Percentiles rank a stretch among this genome's conserved stretches.
phyloP scores from a whole-genome alignment of 2,888 invertebrate species.

The Leptinotarsa peninsularis region DNA sequence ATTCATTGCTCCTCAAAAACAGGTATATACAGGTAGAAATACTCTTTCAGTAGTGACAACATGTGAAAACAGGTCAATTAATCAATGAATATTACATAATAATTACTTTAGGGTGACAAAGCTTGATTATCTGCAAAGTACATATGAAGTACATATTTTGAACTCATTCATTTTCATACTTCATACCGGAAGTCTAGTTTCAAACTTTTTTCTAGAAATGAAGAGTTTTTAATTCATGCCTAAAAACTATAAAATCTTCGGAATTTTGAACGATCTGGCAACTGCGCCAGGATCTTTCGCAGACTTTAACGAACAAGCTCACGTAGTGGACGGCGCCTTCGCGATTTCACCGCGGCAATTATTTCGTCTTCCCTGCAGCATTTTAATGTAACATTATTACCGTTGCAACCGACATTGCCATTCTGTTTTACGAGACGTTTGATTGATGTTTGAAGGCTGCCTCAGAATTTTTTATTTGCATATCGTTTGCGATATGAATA shows the following conservation, averaged over 20 bases:
- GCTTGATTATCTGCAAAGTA: no score
- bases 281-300: conserved; percentile 40
- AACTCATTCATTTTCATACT: no score
- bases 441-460: conserved; percentile 36
- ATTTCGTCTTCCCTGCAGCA: conserved; percentile 51
- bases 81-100: no score
- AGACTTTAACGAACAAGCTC: conserved; percentile 46
- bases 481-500: conserved; percentile 20
- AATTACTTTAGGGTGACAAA: no score
- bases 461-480: conserved; percentile 26
- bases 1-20: no score
- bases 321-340: conserved; percentile 54
- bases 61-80: no score
- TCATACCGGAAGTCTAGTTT: no score
- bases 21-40: no score
- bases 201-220: no score
- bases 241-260: background rate
- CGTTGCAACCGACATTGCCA: conserved; percentile 34
- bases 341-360: conserved; percentile 52
- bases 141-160: no score
- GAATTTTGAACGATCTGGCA: conserved; percentile 31
- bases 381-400: conserved; percentile 50
- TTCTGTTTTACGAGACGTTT: conserved; percentile 37
- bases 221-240: no score
- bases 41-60: no score